These are phyloP conservation scores for Stigmatopora nigra DNA, from an alignment of 2,113 vertebrate genomes.

Conservation along the genomic window DNA sequence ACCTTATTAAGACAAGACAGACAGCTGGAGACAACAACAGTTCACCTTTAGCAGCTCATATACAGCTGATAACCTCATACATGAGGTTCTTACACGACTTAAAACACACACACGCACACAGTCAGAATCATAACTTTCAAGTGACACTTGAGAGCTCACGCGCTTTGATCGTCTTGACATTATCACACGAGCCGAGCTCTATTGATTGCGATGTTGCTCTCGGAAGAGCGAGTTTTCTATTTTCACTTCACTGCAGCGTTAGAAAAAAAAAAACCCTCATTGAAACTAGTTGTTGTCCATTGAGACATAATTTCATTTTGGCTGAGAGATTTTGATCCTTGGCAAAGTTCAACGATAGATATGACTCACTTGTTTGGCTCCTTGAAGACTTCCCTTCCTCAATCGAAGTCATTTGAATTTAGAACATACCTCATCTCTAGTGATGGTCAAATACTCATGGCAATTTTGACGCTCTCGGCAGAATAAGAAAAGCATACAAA, in stretches of 20 bases:
- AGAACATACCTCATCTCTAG: neutral
- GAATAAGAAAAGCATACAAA: neutral
- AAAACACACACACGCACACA: neutral
- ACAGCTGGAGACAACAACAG: slow-evolving; percentile 17
- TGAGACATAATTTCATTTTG: slow-evolving; percentile 42
- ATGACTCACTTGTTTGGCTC: slow-evolving; percentile 28
- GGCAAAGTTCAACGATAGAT: slow-evolving; percentile 39
- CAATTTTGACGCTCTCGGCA: neutral
- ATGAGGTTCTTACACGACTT: neutral
- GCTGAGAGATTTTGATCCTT: slow-evolving; percentile 44
- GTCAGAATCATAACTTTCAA: neutral
- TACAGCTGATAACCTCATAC: neutral
- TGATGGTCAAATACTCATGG: neutral
- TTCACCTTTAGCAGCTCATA: slow-evolving; percentile 12
- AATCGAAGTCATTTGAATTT: neutral
- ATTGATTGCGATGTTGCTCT: slow-evolving; percentile 47
- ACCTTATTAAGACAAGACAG: slow-evolving; percentile 29
- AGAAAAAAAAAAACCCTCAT: slow-evolving; percentile 19
- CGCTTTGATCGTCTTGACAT: slow-evolving; percentile 45
- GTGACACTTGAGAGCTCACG: neutral
- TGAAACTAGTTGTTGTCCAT: slow-evolving; percentile 28
- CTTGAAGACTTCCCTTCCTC: slow-evolving; percentile 11
- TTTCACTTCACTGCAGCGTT: slow-evolving; percentile 36
- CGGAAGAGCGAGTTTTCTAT: slow-evolving; percentile 36
- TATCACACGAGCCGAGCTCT: slow-evolving; percentile 36